Percentiles rank a stretch among this genome's conserved stretches.
These are phyloP conservation scores for Merops nubicus DNA, from an alignment of 2,113 vertebrate genomes.

Conservation along the genomic window DNA sequence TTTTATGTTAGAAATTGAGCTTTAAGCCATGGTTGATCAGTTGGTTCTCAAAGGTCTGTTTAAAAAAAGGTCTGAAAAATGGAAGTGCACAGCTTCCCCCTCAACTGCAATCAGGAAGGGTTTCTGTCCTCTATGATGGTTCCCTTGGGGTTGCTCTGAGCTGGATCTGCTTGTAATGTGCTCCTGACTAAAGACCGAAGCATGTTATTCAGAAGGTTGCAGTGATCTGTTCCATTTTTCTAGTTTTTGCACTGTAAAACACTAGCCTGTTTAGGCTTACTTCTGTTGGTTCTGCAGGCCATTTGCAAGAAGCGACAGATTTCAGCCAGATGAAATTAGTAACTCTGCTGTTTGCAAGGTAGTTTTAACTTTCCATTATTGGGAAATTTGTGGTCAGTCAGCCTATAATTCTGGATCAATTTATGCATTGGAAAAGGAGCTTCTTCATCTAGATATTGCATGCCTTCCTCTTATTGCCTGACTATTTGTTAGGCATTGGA, in stretches of 20 bases:
- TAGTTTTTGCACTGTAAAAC: background rate
- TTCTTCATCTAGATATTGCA: background rate
- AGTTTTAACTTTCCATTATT: background rate
- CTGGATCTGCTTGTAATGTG: background rate
- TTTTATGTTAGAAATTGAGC: background rate
- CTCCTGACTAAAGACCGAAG: background rate
- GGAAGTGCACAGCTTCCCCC: background rate
- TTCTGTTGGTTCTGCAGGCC: background rate
- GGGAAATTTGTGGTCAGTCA: background rate
- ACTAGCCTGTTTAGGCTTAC: background rate
- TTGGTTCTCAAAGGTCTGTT: background rate
- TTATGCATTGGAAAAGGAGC: fast-evolving
- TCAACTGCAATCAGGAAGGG: fast-evolving
- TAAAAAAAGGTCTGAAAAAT: background rate
- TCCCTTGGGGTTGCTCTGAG: background rate
- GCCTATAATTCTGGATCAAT: background rate
- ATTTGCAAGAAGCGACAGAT: background rate
- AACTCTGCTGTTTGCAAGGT: background rate
- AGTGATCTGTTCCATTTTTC: background rate
- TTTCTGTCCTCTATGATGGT: background rate
- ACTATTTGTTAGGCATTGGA: background rate
- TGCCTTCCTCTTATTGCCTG: background rate
- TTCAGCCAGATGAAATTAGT: background rate
- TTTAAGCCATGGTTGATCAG: background rate
- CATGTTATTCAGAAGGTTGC: background rate